These are phyloP conservation scores for Stercorarius parasiticus DNA, from an alignment of 2,113 vertebrate species.

Conservation along the genomic window DNA sequence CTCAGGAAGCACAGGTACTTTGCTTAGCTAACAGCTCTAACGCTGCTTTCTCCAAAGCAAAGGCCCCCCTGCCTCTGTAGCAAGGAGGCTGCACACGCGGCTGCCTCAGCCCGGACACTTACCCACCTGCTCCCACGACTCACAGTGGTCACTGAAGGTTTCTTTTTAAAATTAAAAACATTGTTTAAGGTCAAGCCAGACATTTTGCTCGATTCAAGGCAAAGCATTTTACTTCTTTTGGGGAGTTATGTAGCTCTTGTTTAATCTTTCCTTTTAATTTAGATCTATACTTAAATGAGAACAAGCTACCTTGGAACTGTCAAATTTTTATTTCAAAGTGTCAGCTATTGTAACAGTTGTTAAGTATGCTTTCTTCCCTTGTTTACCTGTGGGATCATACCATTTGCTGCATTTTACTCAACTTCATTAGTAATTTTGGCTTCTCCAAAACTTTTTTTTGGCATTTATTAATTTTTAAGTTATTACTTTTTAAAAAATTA, in stretches of 20 bases:
- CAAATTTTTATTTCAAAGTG: background rate
- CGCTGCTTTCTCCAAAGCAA: background rate
- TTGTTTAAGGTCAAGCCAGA: background rate
- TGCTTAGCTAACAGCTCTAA: background rate
- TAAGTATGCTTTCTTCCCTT: background rate
- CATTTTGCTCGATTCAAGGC: background rate
- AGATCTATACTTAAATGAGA: background rate
- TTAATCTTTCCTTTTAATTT: slow-evolving; percentile 2
- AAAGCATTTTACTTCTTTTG: background rate
- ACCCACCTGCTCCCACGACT: background rate
- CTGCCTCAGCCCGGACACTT: background rate
- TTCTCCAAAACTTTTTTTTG: background rate
- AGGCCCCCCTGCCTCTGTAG: background rate
- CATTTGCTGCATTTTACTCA: background rate
- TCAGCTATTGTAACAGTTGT: background rate
- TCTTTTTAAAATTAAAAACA: background rate
- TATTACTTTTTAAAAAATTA: background rate
- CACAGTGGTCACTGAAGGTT: background rate
- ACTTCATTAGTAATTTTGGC: background rate
- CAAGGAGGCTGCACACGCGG: background rate
- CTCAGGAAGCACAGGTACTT: background rate
- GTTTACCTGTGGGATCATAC: background rate
- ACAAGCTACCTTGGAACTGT: background rate
- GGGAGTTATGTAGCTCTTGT: background rate
- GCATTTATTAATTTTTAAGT: background rate